A percentile compares a stretch with the other conserved stretches of the same genome.
Evolutionary conservation across 2,797 vertebrate species (phyloP).

Genomic region (Clarias fuscus): DNA sequence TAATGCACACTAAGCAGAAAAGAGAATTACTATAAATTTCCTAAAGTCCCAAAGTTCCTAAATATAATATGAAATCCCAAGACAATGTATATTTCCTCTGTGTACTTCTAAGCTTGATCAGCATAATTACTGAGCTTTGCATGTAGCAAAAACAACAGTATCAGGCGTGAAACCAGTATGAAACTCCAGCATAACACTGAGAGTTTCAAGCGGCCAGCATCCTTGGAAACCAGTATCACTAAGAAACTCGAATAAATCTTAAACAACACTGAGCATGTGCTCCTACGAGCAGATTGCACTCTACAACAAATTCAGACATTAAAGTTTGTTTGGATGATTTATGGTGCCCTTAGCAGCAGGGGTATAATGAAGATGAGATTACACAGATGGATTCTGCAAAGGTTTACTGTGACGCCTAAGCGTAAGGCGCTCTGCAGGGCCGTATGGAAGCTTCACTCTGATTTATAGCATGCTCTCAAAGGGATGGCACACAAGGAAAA

Average conservation of each 20-base stretch:
- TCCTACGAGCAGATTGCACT: slow-evolving; percentile 52
- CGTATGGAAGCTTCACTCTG: slow-evolving; percentile 54
- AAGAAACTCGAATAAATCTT: slow-evolving; percentile 22
- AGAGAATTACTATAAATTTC: not conserved
- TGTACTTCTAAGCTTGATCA: not conserved
- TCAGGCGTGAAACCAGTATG: not conserved
- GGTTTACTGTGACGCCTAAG: slow-evolving; percentile 61
- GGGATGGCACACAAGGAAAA: slow-evolving; percentile 42
- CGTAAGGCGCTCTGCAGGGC: slow-evolving; percentile 65
- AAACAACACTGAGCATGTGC: slow-evolving; percentile 33
- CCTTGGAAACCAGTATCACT: slow-evolving; percentile 15
- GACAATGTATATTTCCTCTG: not conserved
- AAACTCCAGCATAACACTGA: slow-evolving; percentile 9
- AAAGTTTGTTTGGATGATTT: slow-evolving; percentile 66
- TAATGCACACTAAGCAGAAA: slow-evolving; percentile 16
- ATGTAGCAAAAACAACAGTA: not conserved
- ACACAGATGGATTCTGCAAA: slow-evolving; percentile 61
- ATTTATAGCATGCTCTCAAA: slow-evolving; percentile 56
- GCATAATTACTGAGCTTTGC: not conserved
- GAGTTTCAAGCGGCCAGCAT: not conserved
- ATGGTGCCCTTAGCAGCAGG: slow-evolving; percentile 62
- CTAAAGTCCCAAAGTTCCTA: not conserved
- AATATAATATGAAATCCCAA: not conserved
- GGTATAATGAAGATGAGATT: slow-evolving; percentile 64
- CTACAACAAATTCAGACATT: slow-evolving; percentile 50